Evolutionary conservation across 2,888 invertebrate species (phyloP), one percentile per base, ranked within the genome.

Genomic region (Entomobrya proxima): DNA sequence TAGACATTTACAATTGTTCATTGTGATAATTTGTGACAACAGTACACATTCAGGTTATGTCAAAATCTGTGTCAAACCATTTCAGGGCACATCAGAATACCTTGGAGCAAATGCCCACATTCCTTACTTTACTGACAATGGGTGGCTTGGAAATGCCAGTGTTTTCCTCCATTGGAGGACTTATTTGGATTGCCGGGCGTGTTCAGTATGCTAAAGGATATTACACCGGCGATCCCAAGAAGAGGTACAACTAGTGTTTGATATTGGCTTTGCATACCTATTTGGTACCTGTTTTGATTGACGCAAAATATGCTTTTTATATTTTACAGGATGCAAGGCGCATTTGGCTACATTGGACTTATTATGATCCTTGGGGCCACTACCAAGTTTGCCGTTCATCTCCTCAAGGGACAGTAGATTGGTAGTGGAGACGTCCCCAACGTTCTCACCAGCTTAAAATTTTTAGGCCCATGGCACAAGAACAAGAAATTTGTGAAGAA

Each of bases 81-180:
- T n/a, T n/a, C n/a, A 80, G 89, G 58, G 89, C 89, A 32, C 89
- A 90, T 86, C 90, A 90, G 58, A 90, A 90, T 55, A 89, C 89
- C 0, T 85, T 91, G 85, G 91, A 91, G 85, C 89, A 89, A 32
- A 91, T 91, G 82, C 91, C 91, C 1, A 90, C 90, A 79, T 93
- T 92, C 88, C 89, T 93, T 50, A 90, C 91, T 7, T 88, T 92
- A 44, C 90, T 93, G 83, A 88, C 92, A 11, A 82, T 92, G 77
- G 92, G 92, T 52, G 93, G 93, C 18, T 90, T 93, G 15, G 91
- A 92, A 83, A 91, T 92, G 90, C 93, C 93, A 2, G 91, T 92
- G 21, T 86, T 92, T 61, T 91, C 91, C 82, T 92, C 93, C 50
- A 89, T 91, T n/a, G 91, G 91, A 83, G 93, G 93, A 21, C 86